A percentile compares a stretch with the other conserved stretches of the same genome.
Conservation (phyloP, 2,797 vertebrate species). For the Loriculus beryllinus region DNA sequence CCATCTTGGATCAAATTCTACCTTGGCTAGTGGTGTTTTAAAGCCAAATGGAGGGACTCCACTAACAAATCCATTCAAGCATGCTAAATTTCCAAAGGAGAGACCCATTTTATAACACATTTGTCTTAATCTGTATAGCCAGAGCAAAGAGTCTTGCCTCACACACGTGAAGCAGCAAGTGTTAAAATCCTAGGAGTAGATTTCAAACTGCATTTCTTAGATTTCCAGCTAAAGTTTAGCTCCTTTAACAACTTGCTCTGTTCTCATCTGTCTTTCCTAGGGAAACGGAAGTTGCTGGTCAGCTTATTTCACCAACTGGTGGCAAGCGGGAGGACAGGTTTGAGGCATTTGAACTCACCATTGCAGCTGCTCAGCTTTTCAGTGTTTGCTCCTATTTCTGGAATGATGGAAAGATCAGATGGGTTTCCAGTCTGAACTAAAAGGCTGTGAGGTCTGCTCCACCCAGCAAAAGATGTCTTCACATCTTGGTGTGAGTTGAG, state of each 20-base stretch:
- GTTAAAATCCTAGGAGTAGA: neutral
- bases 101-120: neutral
- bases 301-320: neutral
- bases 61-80: neutral
- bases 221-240: neutral
- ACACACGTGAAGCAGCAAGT: neutral
- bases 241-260: neutral
- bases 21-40: neutral
- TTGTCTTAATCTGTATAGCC: neutral
- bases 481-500: constrained; percentile 74
- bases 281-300: neutral
- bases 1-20: neutral
- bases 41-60: neutral
- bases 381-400: constrained; percentile 75
- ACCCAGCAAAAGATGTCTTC: constrained; percentile 67
- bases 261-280: neutral
- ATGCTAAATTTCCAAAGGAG: neutral
- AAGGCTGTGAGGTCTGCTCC: constrained; percentile 74
- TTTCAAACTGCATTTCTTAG: neutral
- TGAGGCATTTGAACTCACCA: constrained; percentile 63
- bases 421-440: constrained; percentile 77
- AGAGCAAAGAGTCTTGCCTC: neutral
- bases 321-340: neutral
- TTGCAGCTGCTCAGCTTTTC: constrained; percentile 51
- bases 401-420: constrained; percentile 86